A percentile compares a stretch with the other conserved stretches of the same genome.
These are phyloP conservation scores for Campaea margaritaria DNA, from an alignment of 2,888 invertebrate species.

Conservation along the genomic window DNA sequence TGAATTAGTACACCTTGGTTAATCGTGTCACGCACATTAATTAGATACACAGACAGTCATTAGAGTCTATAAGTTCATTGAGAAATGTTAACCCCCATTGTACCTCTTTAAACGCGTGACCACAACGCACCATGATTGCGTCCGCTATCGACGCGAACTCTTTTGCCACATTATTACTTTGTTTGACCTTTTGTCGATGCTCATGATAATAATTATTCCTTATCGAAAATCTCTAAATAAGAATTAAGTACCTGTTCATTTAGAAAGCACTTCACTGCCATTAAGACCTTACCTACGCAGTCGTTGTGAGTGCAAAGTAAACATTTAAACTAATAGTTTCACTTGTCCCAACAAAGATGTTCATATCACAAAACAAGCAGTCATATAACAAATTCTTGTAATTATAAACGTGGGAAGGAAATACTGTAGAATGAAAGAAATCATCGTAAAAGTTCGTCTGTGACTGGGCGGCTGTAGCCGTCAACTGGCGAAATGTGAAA, in stretches of 20 bases:
- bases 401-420: conserved; percentile 47
- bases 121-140: conserved; percentile 10
- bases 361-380: conserved; percentile 54
- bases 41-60: neutral
- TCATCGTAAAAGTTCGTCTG: conserved; percentile 47
- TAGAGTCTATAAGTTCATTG: neutral
- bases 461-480: conserved; percentile 54
- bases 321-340: conserved; percentile 72
- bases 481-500: conserved; percentile 68
- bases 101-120: neutral
- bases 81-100: neutral
- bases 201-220: conserved; percentile 27
- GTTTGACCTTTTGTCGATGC: conserved; percentile 33
- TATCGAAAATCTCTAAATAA: conserved; percentile 31
- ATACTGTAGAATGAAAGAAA: conserved; percentile 43
- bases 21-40: conserved; percentile 2
- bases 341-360: conserved; percentile 62
- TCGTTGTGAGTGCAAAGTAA: conserved; percentile 71
- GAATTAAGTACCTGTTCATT: conserved; percentile 31
- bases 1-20: neutral
- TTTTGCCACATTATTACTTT: conserved; percentile 11
- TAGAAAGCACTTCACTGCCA: conserved; percentile 44
- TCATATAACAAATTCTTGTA: conserved; percentile 52
- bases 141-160: conserved; percentile 9
- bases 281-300: conserved; percentile 73